Evolutionary conservation across 1,140 invertebrate genomes (phyloP), one percentile per base, ranked within the genome.

Genomic region (Elysia chlorotica): DNA sequence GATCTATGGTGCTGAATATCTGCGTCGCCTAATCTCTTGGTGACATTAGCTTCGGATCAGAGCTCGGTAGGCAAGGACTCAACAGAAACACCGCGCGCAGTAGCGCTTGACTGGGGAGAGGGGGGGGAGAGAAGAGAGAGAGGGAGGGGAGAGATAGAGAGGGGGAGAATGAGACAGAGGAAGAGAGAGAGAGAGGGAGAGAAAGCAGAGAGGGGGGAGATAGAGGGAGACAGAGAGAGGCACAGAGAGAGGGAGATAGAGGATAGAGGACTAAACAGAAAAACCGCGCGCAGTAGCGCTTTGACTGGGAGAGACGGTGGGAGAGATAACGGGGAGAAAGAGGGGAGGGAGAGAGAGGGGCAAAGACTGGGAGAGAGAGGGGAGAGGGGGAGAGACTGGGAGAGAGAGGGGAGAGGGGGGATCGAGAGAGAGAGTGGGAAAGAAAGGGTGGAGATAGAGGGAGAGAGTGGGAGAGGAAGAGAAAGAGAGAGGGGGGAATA

Each of bases 171-270:
- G 25, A 30, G 17, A 33, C 10, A 33, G 62, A 61, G 41, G 31
- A 63, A 54, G 2, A 23, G 61, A 37, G 57, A 28, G 5, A 41
- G 36, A 53, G 38, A 56, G 48, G 23, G 53, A 56, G 53, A 56
- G 53, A 54, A 30, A 28, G 53, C 30, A 33, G 35, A 33, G 35
- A 33, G 35, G 62, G n/a, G 62, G n/a, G 3, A 65, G 62, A 65
- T 25, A 65, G 62, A 65, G 17, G n/a, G 62, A 67, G 65, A 67
- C 33, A 67, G 33, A 67, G 37, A 67, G 35, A 41, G 25, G 48
- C 17, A 67, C n/a, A 41, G n/a, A 48, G 33, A 38, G 35, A 67
- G 65, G 48, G 65, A 67, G 35, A 67, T 35, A 67, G 65, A 67
- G n/a, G n/a, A n/a, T n/a, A n/a, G n/a, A n/a, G n/a, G n/a, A n/a